Evolutionary conservation across 1,140 invertebrate genomes (phyloP).

Genomic region (Cataglyphis hispanica): DNA sequence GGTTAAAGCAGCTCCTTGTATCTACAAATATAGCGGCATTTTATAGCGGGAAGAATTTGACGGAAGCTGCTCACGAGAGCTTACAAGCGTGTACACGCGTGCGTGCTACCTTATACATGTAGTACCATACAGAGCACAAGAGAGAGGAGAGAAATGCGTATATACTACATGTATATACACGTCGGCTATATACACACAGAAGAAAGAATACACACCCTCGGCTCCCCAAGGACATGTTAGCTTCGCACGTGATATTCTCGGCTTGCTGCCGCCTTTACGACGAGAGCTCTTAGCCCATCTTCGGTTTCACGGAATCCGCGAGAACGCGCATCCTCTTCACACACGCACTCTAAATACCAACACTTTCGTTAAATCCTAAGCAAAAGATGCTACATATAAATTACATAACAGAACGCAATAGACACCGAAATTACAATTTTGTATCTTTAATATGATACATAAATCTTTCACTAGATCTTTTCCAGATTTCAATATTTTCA

Average conservation of each 20-base stretch:
- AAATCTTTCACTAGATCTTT: neutral
- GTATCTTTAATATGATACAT: neutral
- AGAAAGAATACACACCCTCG: constrained; percentile 53
- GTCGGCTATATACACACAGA: neutral
- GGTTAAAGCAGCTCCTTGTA: constrained; percentile 31
- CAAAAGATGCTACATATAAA: neutral
- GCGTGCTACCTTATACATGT: neutral
- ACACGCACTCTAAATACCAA: constrained; percentile 24
- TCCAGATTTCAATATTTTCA: neutral
- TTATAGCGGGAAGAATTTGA: constrained; percentile 4
- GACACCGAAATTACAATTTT: neutral
- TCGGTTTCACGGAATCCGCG: constrained; percentile 38
- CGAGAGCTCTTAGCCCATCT: constrained; percentile 61
- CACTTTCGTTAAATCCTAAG: neutral
- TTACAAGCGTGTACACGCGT: neutral
- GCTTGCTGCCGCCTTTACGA: constrained; percentile 67
- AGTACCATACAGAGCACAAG: neutral
- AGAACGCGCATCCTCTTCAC: constrained; percentile 40
- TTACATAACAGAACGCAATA: neutral
- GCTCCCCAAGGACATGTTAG: constrained; percentile 75
- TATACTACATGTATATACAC: neutral
- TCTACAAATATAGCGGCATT: constrained; percentile 9
- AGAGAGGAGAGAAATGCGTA: constrained; percentile 19
- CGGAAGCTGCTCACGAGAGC: neutral
- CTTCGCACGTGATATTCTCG: constrained; percentile 77